A percentile compares a stretch with the other conserved stretches of the same genome.
phyloP scores from a whole-genome alignment of 2,888 invertebrate species.

The Phania funesta region DNA sequence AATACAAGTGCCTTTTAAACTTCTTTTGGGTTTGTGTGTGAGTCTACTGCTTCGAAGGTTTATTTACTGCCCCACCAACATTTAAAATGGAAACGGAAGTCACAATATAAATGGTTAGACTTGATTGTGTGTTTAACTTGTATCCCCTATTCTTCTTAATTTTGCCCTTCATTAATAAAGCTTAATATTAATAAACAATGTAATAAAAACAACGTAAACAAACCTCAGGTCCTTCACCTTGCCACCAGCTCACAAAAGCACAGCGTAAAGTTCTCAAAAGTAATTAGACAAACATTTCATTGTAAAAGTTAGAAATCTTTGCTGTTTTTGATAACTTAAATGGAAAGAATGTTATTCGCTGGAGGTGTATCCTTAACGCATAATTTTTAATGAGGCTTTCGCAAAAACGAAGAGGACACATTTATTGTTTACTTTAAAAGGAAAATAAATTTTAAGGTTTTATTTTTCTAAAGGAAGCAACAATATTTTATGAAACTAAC shows the following conservation, averaged over 20 bases:
- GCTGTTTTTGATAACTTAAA: not conserved
- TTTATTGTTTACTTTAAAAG: slow-evolving; percentile 10
- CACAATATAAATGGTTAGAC: not conserved
- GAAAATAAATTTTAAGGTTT: not conserved
- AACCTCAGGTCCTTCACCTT: slow-evolving; percentile 22
- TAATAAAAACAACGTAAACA: not conserved
- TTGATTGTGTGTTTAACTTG: slow-evolving; percentile 9
- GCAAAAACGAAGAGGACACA: not conserved
- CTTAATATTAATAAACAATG: slow-evolving; percentile 30
- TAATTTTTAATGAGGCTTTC: slow-evolving; percentile 50
- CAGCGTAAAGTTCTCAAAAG: too few relatives aligned
- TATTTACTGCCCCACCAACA: not conserved
- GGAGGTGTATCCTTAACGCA: slow-evolving; percentile 33
- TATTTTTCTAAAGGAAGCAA: too few relatives aligned
- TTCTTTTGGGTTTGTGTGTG: slow-evolving; percentile 11
- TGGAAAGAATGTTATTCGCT: not conserved
- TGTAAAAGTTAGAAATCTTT: slow-evolving; percentile 32
- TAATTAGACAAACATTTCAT: slow-evolving; percentile 51
- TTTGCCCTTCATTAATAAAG: not conserved
- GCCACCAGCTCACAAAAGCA: too few relatives aligned
- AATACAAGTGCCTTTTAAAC: slow-evolving; percentile 33
- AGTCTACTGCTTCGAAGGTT: not conserved
- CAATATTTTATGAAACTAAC: too few relatives aligned
- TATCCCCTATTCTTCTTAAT: not conserved
- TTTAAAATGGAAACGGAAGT: slow-evolving; percentile 30